These are phyloP conservation scores for Limenitis camilla DNA, from an alignment of 2,888 invertebrate species.

Conservation along the genomic window DNA sequence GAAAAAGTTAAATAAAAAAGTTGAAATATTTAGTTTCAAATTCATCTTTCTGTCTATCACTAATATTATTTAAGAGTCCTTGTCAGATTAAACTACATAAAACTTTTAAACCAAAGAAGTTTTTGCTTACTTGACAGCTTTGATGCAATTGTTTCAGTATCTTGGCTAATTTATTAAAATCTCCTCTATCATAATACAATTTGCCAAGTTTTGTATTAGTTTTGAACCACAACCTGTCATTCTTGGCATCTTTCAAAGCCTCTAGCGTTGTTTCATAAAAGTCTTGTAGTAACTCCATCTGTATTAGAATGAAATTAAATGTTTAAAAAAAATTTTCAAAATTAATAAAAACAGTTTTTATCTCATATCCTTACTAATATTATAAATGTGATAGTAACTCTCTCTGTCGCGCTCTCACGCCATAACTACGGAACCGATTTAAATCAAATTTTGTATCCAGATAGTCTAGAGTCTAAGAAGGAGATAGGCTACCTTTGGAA, in stretches of 20 bases:
- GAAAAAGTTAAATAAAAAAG: neutral
- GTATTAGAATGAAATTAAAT: slow-evolving; percentile 18
- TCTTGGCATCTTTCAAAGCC: slow-evolving; percentile 97
- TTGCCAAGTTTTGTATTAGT: slow-evolving; percentile 99
- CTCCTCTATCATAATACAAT: slow-evolving; percentile 96
- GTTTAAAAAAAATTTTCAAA: neutral
- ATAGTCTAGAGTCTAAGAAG: no score
- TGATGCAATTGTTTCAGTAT: slow-evolving; percentile 97
- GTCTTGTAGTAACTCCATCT: slow-evolving; percentile 98
- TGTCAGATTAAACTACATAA: no score
- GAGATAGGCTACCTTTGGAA: no score
- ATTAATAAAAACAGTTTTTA: no score
- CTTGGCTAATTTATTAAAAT: slow-evolving; percentile 94
- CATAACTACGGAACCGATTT: no score
- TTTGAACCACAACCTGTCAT: slow-evolving; percentile 99
- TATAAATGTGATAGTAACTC: no score
- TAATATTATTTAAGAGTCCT: no score
- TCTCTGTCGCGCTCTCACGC: no score
- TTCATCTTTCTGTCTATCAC: no score
- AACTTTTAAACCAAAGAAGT: neutral
- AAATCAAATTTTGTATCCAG: no score
- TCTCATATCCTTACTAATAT: no score
- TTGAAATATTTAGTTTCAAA: neutral
- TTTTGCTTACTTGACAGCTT: slow-evolving; percentile 87
- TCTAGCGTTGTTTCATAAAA: slow-evolving; percentile 98